These are phyloP conservation scores for Bryconaethiops microstoma DNA, from an alignment of 2,797 vertebrate species.

Conservation along the genomic window DNA sequence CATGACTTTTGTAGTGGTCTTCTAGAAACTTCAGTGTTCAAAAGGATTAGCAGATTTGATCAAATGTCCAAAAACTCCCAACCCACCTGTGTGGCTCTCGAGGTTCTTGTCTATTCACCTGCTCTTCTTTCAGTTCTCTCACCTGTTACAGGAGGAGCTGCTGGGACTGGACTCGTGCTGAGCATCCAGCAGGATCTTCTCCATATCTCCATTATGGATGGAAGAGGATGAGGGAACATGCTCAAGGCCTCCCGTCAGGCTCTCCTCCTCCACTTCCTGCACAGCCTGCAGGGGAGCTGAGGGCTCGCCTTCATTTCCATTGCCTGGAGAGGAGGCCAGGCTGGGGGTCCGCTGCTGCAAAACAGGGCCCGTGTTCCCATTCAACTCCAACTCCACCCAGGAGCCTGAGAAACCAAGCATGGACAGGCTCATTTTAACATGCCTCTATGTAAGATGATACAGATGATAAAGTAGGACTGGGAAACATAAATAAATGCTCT, in stretches of 20 bases:
- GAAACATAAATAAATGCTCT: neutral
- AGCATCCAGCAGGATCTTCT: conserved; percentile 96
- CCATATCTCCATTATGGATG: conserved; percentile 98
- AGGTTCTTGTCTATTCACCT: neutral
- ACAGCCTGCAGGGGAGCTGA: conserved; percentile 69
- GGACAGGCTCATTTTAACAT: neutral
- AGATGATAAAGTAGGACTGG: neutral
- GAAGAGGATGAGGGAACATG: conserved; percentile 96
- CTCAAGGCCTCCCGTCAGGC: conserved; percentile 91
- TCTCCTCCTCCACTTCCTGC: conserved; percentile 79
- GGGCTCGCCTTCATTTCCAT: conserved; percentile 69
- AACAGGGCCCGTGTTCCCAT: conserved; percentile 63
- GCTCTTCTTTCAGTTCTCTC: conserved; percentile 38
- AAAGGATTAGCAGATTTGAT: too few relatives aligned
- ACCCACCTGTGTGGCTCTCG: neutral
- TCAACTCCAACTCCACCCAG: conserved; percentile 97
- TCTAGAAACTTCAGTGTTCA: neutral
- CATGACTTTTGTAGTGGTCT: neutral
- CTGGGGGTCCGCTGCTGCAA: conserved; percentile 51
- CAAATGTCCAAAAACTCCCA: too few relatives aligned
- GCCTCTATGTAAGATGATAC: neutral
- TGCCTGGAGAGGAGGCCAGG: conserved; percentile 59
- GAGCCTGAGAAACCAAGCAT: conserved; percentile 81
- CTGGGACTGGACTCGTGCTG: conserved; percentile 97
- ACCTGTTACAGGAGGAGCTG: conserved; percentile 99